Percentiles rank a stretch among this genome's conserved stretches.
Evolutionary conservation across 2,797 vertebrate genomes (phyloP).

Genomic region (Crax fasciolata): DNA sequence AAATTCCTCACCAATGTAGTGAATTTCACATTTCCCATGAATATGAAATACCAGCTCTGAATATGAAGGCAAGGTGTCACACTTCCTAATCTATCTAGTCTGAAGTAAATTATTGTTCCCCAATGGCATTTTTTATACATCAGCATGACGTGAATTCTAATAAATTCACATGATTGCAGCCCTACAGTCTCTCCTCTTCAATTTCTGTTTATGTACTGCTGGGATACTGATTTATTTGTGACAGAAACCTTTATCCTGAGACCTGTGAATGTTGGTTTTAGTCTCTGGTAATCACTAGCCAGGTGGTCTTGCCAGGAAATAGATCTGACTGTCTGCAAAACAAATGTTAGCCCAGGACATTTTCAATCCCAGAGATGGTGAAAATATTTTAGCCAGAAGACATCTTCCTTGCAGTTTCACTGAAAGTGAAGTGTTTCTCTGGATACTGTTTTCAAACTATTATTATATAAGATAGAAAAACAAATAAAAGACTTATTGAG

Average conservation of each 20-base stretch:
- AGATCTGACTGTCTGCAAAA: conserved; percentile 5
- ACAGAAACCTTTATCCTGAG: conserved; percentile 1
- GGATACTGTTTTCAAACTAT: conserved; percentile 19
- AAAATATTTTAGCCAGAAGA: conserved; percentile 27
- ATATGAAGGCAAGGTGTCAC: neutral
- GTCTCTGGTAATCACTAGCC: neutral
- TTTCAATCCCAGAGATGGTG: neutral
- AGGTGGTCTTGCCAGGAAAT: neutral
- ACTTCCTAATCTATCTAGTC: neutral
- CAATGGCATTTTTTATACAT: neutral
- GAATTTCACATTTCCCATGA: neutral
- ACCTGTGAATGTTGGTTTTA: neutral
- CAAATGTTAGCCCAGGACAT: neutral
- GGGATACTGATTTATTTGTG: conserved; percentile 3
- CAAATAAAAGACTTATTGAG: conserved; percentile 56
- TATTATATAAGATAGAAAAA: conserved; percentile 32
- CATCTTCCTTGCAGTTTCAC: neutral
- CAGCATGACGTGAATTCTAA: neutral
- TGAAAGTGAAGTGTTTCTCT: conserved; percentile 31
- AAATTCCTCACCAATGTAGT: neutral
- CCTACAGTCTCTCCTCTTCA: neutral
- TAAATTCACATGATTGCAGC: neutral
- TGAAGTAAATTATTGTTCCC: conserved; percentile 7
- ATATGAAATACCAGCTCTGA: neutral
- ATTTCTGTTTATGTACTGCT: neutral